Conservation (phyloP, 2,113 vertebrate genomes). For the Miniopterus natalensis region DNA sequence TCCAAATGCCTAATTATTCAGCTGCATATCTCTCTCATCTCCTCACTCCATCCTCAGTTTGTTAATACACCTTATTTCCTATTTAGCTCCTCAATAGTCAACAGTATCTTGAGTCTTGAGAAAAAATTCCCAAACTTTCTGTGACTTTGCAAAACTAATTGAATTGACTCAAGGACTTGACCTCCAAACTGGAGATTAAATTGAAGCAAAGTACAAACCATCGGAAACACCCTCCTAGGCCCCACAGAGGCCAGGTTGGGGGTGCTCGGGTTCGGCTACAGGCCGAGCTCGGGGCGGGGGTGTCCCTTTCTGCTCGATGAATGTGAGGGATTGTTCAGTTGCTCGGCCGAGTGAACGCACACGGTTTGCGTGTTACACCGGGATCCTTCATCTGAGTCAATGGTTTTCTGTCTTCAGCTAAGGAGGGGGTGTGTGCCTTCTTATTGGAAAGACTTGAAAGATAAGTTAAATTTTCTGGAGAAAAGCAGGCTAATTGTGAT, state of each 20-base stretch:
- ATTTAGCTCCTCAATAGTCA: neutral
- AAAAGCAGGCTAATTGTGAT: conserved; percentile 56
- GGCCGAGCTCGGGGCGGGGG: neutral
- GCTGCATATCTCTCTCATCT: neutral
- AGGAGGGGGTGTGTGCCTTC: neutral
- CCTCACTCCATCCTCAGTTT: neutral
- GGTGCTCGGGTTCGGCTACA: neutral
- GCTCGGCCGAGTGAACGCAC: neutral
- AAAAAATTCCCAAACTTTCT: conserved; percentile 51
- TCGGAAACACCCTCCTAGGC: neutral
- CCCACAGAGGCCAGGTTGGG: conserved; percentile 21
- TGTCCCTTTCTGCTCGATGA: neutral
- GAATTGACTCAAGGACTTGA: conserved; percentile 72
- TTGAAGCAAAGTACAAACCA: neutral
- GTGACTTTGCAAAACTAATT: conserved; percentile 75
- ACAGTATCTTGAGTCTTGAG: conserved; percentile 51
- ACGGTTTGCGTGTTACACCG: neutral
- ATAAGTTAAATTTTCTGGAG: conserved; percentile 38
- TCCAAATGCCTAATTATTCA: neutral
- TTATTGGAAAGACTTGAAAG: conserved; percentile 73
- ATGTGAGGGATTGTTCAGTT: conserved; percentile 58
- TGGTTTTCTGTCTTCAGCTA: neutral
- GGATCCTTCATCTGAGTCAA: neutral
- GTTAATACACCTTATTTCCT: neutral
- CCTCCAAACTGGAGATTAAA: conserved; percentile 63